Percentiles rank a stretch among this genome's conserved stretches.
phyloP scores from a whole-genome alignment of 2,888 invertebrate species.

The Entomobrya proxima region DNA sequence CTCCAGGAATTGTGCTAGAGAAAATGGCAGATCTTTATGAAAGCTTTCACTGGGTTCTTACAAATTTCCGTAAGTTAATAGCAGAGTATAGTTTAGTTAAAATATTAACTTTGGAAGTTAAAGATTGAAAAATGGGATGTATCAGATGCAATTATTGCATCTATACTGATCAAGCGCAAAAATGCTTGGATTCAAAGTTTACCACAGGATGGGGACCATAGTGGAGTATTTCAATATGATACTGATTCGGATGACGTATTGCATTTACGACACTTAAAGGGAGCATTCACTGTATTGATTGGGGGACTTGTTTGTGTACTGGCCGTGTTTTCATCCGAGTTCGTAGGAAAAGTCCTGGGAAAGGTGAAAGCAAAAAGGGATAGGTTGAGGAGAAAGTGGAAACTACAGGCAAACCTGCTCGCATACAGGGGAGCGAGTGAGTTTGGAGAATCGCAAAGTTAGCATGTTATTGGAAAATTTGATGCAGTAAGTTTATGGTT shows the following conservation, averaged over 20 bases:
- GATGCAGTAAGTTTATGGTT: background rate
- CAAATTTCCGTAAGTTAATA: too few species aligned
- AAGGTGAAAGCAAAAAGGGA: too few species aligned
- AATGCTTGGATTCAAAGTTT: slow-evolving; percentile 26
- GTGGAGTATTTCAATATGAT: slow-evolving; percentile 4
- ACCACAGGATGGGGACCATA: background rate
- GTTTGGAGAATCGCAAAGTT: too few species aligned
- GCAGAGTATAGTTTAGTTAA: too few species aligned
- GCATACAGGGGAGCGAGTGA: too few species aligned
- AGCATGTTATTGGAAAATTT: background rate
- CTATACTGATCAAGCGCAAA: background rate
- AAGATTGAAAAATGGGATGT: slow-evolving; percentile 20
- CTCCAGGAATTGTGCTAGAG: slow-evolving; percentile 28
- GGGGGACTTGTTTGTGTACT: background rate
- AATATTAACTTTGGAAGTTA: too few species aligned
- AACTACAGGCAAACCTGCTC: too few species aligned
- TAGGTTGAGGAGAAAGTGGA: too few species aligned
- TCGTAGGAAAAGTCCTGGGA: too few species aligned
- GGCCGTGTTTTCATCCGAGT: background rate
- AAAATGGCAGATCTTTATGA: slow-evolving; percentile 23
- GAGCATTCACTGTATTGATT: slow-evolving; percentile 1
- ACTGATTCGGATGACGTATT: background rate
- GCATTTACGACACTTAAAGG: slow-evolving; percentile 38
- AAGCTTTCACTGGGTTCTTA: slow-evolving; percentile 16
- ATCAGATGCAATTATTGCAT: too few species aligned